phyloP scores from a whole-genome alignment of 2,797 vertebrate genomes.

The Cyprinodon diabolis region DNA sequence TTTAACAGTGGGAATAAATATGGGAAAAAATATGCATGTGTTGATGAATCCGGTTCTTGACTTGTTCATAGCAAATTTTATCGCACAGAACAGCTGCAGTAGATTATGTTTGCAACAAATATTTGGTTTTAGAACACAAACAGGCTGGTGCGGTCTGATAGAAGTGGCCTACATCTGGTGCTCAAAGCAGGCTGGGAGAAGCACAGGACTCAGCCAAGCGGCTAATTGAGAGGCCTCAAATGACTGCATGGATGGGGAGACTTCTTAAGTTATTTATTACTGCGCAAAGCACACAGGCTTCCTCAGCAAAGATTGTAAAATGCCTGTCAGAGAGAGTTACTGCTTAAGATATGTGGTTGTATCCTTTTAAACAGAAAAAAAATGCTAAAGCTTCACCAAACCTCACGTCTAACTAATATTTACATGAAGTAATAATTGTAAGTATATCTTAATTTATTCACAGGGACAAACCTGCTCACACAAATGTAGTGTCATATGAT shows the following conservation, averaged over 20 bases:
- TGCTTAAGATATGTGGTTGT: constrained; percentile 40
- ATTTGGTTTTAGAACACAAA: constrained; percentile 18
- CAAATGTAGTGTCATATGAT: background rate
- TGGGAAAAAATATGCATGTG: background rate
- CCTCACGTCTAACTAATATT: constrained; percentile 27
- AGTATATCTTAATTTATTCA: too few species aligned
- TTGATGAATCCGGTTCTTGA: constrained; percentile 14
- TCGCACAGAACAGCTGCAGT: constrained; percentile 7
- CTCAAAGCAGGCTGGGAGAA: constrained; percentile 38
- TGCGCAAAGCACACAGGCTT: constrained; percentile 70
- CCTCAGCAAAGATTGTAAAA: constrained; percentile 61
- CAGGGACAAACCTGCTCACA: background rate
- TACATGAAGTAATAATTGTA: constrained; percentile 1
- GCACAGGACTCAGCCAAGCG: constrained; percentile 65
- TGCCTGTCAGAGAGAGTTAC: constrained; percentile 40
- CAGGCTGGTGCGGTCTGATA: constrained; percentile 26
- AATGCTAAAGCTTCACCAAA: background rate
- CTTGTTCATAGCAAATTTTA: constrained; percentile 17
- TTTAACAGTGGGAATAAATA: background rate
- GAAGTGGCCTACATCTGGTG: constrained; percentile 42
- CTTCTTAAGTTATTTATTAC: constrained; percentile 82
- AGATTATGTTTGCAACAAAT: constrained; percentile 9
- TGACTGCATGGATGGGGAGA: constrained; percentile 71
- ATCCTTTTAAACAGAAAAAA: constrained; percentile 24
- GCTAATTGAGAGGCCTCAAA: constrained; percentile 75